These are phyloP conservation scores for Holcopasites calliopsidis DNA, from an alignment of 1,140 invertebrate species.

Conservation along the genomic window DNA sequence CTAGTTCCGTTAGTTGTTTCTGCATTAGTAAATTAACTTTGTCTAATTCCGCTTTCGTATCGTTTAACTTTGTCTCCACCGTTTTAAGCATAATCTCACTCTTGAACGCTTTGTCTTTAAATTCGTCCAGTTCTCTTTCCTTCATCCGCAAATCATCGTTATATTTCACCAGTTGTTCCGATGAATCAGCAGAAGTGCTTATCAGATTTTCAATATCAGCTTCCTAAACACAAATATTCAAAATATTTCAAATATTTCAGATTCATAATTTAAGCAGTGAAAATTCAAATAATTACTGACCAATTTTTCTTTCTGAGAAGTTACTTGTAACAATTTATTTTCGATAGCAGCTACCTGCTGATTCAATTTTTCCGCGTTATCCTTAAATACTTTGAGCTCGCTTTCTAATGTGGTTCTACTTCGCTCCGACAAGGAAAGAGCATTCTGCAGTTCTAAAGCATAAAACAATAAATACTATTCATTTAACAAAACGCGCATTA, in stretches of 20 bases:
- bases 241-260: not conserved
- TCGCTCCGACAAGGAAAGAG: constrained; percentile 73
- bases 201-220: constrained; percentile 73
- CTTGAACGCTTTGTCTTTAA: constrained; percentile 78
- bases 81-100: constrained; percentile 74
- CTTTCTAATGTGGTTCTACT: constrained; percentile 74
- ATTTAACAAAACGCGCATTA: not conserved
- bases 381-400: constrained; percentile 68
- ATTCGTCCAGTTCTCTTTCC: constrained; percentile 78
- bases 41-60: constrained; percentile 51
- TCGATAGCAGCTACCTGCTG: constrained; percentile 71
- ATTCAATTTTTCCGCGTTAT: constrained; percentile 71
- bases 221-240: constrained; percentile 70
- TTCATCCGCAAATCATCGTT: constrained; percentile 78
- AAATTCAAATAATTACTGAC: constrained; percentile 53
- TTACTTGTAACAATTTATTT: constrained; percentile 72
- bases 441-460: constrained; percentile 71
- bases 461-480: constrained; percentile 7
- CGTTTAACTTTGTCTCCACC: constrained; percentile 64
- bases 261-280: not conserved
- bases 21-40: constrained; percentile 54
- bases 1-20: constrained; percentile 52
- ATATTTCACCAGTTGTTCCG: constrained; percentile 78
- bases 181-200: constrained; percentile 75
- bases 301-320: constrained; percentile 76